Base-by-base conservation (phyloP, 2,888 invertebrate genomes). In the Autographa pulchrina region DNA sequence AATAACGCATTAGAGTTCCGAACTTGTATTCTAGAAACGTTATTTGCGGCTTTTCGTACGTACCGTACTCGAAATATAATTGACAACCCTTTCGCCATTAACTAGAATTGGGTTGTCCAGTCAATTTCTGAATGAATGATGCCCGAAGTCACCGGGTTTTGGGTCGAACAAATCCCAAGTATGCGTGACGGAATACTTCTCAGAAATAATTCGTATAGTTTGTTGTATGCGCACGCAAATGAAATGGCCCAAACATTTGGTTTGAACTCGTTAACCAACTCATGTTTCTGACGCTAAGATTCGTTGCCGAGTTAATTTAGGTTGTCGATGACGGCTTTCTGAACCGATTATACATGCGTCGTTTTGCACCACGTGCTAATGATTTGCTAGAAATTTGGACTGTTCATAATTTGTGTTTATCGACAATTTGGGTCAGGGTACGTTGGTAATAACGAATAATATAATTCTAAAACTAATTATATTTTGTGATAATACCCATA, bases 131-230 rank as follows among this genome's bases (percentile, higher is more conserved):
- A 83, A 89, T 90, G 89, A 90, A 86, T 89, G 87, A 90, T 90
- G 89, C 82, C 86, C 85, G 79, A 75, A 88, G 87, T 85, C 86
- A 81, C 82, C 84, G 78, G 78, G 77, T 79, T 82, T 82, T 73
- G 73, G 80, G 77, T 78, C 80, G 77, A 89, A 90, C 89, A 88
- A 89, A 90, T 90, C 81, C 87, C 84, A 92, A 92, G 88, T 88
- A 92, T 92, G 91, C 90, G 88, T 88, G 85, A 85, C 85, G 81
- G 83, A 81, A 83, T 89, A 88, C 84, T 90, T 89, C 86, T 81
- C 85, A 82, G 83, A 86, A 90, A 91, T 91, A 89, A 90, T 91
- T 91, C 90, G 91, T 90, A 85, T 91, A 89, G 90, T 91, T 91
- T 86, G 86, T 84, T 84, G 86, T 87, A 89, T 88, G 86, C 85